Percentiles rank a stretch among this genome's conserved stretches.
These are phyloP conservation scores for Coreius guichenoti DNA, from an alignment of 2,797 vertebrate genomes.

Conservation along the genomic window DNA sequence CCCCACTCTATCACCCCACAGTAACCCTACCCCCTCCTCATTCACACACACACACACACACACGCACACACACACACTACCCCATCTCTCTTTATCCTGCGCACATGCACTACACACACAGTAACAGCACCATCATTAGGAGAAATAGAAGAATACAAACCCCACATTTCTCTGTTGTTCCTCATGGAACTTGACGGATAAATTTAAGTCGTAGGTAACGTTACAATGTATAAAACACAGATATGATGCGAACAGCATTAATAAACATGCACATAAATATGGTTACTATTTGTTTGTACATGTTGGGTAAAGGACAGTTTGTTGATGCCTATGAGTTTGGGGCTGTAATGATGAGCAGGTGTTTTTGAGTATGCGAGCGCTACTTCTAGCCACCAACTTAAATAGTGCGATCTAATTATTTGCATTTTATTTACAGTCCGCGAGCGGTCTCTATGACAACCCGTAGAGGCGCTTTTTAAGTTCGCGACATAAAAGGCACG, in stretches of 20 bases:
- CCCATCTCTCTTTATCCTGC: constrained; percentile 38
- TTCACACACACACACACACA: constrained; percentile 50
- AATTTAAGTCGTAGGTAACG: constrained; percentile 1
- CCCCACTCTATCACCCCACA: constrained; percentile 61
- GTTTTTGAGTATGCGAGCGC: constrained; percentile 19
- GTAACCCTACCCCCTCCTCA: constrained; percentile 63
- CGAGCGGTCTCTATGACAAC: constrained; percentile 23
- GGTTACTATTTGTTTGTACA: background rate
- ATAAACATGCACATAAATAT: background rate
- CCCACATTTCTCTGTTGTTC: constrained; percentile 46
- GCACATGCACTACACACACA: constrained; percentile 53
- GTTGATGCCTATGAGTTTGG: constrained; percentile 20
- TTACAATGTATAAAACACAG: constrained; percentile 16
- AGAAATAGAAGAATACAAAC: constrained; percentile 49
- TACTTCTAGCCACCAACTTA: constrained; percentile 3
- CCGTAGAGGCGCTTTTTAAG: constrained; percentile 1
- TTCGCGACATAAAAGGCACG: constrained; percentile 13
- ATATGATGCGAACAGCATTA: background rate
- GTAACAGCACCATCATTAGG: constrained; percentile 64
- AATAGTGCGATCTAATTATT: background rate
- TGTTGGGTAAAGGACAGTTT: constrained; percentile 2
- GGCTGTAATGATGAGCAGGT: constrained; percentile 34
- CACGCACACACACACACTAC: constrained; percentile 25
- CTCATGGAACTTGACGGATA: constrained; percentile 24
- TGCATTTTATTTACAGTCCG: background rate